A percentile compares a stretch with the other conserved stretches of the same genome.
Conservation (phyloP, 2,888 invertebrate genomes). For the Adelphocoris suturalis region DNA sequence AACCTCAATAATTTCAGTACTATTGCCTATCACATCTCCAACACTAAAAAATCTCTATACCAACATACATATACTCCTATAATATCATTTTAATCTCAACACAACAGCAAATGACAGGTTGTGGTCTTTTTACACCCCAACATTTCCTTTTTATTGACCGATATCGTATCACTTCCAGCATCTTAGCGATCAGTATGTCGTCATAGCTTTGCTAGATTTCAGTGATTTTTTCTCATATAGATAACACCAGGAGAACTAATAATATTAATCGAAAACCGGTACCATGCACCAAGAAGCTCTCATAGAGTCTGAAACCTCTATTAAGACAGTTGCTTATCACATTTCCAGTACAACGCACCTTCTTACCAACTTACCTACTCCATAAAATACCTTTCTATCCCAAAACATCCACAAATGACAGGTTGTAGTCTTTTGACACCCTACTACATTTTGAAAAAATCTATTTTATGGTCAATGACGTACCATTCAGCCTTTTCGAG, state of each 20-base stretch:
- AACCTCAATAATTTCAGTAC: too few species aligned
- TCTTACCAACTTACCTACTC: too few species aligned
- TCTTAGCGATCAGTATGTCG: background rate
- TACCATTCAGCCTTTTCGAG: too few species aligned
- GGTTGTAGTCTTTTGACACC: too few species aligned
- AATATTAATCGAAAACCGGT: background rate
- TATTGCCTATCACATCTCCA: background rate
- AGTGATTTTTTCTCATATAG: background rate
- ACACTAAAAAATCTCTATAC: too few species aligned
- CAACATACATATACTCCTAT: background rate
- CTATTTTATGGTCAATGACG: too few species aligned
- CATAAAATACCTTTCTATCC: too few species aligned
- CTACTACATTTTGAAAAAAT: too few species aligned
- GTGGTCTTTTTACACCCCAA: background rate
- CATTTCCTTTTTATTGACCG: background rate
- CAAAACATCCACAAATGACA: too few species aligned
- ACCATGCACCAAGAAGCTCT: slow-evolving; percentile 10
- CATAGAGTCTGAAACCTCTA: background rate
- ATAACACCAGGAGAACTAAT: background rate
- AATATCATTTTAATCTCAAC: background rate
- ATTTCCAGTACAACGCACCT: too few species aligned
- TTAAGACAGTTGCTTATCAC: background rate
- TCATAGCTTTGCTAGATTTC: background rate
- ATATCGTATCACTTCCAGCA: background rate
- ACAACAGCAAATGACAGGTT: slow-evolving; percentile 88